These are phyloP conservation scores for Daktulosphaira vitifoliae DNA, from an alignment of 1,140 invertebrate genomes.

Conservation along the genomic window DNA sequence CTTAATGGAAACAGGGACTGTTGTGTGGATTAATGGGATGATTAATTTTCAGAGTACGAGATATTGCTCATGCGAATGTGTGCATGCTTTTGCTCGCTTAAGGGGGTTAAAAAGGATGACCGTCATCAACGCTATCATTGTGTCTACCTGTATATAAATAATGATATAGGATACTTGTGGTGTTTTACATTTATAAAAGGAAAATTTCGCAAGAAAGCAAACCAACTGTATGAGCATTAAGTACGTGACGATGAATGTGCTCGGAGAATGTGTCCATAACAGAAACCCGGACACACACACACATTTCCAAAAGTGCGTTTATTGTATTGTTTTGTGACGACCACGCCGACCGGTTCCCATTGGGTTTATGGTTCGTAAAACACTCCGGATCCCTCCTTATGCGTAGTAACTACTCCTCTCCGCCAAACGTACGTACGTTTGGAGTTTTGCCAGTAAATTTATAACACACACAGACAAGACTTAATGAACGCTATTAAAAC, in stretches of 20 bases:
- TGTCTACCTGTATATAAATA: not conserved
- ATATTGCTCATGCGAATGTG: not conserved
- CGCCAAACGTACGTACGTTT: not conserved
- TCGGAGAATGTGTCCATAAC: too few relatives aligned
- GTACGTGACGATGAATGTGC: not conserved
- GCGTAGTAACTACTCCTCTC: not conserved
- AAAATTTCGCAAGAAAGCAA: too few relatives aligned
- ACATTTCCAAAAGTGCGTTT: too few relatives aligned
- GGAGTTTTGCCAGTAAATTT: conserved; percentile 30
- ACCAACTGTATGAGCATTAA: not conserved
- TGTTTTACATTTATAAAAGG: too few relatives aligned
- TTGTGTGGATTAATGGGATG: conserved; percentile 29
- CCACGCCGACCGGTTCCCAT: not conserved
- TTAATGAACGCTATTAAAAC: conserved; percentile 34
- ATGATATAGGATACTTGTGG: too few relatives aligned
- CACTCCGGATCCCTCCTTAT: not conserved
- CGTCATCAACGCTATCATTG: not conserved
- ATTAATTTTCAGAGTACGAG: conserved; percentile 20
- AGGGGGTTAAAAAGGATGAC: conserved; percentile 19
- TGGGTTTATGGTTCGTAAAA: conserved; percentile 19
- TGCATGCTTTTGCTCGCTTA: not conserved
- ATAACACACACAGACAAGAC: conserved; percentile 29
- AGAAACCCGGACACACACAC: too few relatives aligned
- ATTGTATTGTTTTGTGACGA: not conserved
- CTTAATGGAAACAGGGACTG: conserved; percentile 29